Evolutionary conservation across 2,113 vertebrate species (phyloP).

Genomic region (Otis tarda): DNA sequence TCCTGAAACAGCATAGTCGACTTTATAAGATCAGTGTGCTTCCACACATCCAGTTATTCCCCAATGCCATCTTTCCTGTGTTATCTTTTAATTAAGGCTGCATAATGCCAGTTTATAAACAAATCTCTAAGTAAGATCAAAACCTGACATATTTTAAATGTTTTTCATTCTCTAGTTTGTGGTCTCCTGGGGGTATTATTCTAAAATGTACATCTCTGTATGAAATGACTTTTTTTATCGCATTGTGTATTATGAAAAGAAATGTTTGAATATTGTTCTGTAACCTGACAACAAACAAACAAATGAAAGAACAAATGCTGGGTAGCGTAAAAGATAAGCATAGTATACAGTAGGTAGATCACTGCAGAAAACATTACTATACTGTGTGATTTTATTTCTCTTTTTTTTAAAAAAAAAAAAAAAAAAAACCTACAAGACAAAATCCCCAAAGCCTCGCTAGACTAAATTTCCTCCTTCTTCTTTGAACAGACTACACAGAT

Average conservation of each 20-base stretch:
- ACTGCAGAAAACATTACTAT: constrained; percentile 40
- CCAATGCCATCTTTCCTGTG: constrained; percentile 61
- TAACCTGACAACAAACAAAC: constrained; percentile 74
- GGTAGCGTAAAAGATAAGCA: constrained; percentile 1
- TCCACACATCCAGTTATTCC: constrained; percentile 46
- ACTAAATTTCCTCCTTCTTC: constrained; percentile 79
- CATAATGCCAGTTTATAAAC: constrained; percentile 77
- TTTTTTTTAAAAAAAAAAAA: constrained; percentile 36
- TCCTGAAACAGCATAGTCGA: constrained; percentile 65
- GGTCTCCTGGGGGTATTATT: constrained; percentile 67
- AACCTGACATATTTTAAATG: constrained; percentile 73
- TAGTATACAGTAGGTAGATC: background rate
- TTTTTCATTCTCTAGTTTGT: constrained; percentile 70
- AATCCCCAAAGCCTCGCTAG: constrained; percentile 80
- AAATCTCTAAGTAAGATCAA: constrained; percentile 76
- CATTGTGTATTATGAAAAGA: constrained; percentile 69
- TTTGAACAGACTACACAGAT: constrained; percentile 84
- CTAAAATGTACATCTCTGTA: constrained; percentile 69
- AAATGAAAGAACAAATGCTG: constrained; percentile 69
- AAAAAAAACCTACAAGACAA: constrained; percentile 64
- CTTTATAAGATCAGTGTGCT: constrained; percentile 65
- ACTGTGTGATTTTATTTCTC: constrained; percentile 58
- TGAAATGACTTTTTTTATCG: constrained; percentile 62
- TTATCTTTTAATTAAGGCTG: constrained; percentile 77
- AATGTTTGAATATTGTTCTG: constrained; percentile 75